Conservation (phyloP, 2,113 vertebrate species). For the Okapia johnstoni region DNA sequence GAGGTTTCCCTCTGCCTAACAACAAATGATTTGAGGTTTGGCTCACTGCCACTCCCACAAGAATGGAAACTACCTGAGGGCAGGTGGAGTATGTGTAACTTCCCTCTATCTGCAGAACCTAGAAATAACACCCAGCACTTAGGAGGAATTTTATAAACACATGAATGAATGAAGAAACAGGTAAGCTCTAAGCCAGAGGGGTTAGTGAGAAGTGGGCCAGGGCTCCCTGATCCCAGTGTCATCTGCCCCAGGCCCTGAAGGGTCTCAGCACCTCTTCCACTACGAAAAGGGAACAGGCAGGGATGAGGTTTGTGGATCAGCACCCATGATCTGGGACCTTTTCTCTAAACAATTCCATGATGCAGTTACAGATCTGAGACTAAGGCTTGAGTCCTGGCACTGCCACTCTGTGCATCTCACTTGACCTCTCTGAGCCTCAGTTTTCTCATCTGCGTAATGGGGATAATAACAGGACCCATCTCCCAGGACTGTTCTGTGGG, state of each 20-base stretch:
- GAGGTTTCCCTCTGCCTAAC: neutral
- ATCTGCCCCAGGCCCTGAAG: neutral
- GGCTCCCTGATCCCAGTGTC: neutral
- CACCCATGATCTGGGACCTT: neutral
- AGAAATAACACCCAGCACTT: neutral
- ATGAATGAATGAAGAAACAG: neutral
- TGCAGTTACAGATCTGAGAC: neutral
- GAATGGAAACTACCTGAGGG: neutral
- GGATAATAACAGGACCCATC: neutral
- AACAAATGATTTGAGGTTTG: neutral
- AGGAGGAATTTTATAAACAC: neutral
- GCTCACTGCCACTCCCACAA: neutral
- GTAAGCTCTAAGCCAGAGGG: neutral
- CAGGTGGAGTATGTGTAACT: accelerated
- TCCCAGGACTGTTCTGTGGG: neutral
- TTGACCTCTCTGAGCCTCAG: neutral
- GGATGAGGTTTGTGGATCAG: too few relatives aligned
- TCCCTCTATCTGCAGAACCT: neutral
- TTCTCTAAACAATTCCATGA: neutral
- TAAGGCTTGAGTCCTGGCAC: neutral
- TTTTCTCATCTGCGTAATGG: neutral
- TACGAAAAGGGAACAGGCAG: neutral
- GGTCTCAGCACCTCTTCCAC: neutral
- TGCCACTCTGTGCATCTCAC: neutral
- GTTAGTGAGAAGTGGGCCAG: neutral